Base-by-base conservation (phyloP, 2,113 vertebrate genomes). In the Archocentrus centrarchus region DNA sequence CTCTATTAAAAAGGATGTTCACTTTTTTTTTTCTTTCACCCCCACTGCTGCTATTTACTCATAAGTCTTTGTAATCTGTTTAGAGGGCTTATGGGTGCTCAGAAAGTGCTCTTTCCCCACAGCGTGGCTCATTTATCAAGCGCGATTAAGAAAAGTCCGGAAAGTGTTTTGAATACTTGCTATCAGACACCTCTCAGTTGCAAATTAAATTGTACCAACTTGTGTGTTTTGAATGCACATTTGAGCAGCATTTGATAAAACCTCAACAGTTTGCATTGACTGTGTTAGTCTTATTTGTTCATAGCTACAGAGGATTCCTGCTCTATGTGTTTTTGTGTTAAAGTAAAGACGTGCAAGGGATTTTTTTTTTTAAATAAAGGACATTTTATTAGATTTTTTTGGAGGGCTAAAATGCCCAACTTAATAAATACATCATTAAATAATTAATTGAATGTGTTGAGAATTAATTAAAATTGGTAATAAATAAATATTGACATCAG, bases 1-100 rank as follows among this genome's bases (percentile, higher is more conserved):
- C 87, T 92, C 86, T 88, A 82, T 91, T 93, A 91, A 91, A 93
- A 92, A 75, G 39, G 80, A 78, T 86, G 86, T 77, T 79, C 62
- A 60, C 70, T 89, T 87, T 91, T 84, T 88, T 84, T 66, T 35
- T 35, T 35, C 35, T 35, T 35, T 35, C 76, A 79, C 77, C 86
- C 82, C 58, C 85, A 22, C 85, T 77, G 86, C 89, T 62, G 86
- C 89, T 91, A 93, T 94, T 95, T 96, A 93, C 89, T 90, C 88
- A 88, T 88, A 93, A 89, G 83, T 92, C 90, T 93, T 82, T 86
- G 92, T 94, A 95, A 95, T 96, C 87, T 87, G 81, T 94, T 95
- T 94, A 95, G 88, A 80, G 86, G 59, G 90, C 82, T 93, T 92
- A 87, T 79, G 90, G 92, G 68, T 83, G 91, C 87, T 87, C 90